Evolutionary conservation across 2,797 vertebrate genomes (phyloP).

Genomic region (Thamnophis elegans): DNA sequence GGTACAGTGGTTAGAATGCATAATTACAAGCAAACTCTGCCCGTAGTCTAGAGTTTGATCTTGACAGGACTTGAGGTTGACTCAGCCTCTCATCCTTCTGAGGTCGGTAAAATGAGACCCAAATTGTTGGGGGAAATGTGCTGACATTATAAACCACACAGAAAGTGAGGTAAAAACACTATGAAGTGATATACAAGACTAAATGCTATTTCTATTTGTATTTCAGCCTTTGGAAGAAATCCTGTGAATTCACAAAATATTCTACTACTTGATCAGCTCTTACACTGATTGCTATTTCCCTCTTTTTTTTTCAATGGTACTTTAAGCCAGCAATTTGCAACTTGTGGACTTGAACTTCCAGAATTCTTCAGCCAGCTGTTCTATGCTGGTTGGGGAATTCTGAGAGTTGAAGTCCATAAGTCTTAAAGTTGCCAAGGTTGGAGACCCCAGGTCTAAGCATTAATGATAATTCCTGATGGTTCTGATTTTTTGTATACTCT

Average conservation of each 20-base stretch:
- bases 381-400: neutral
- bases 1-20: neutral
- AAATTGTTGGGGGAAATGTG: neutral
- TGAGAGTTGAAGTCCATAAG: neutral
- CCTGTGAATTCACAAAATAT: conserved; percentile 42
- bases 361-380: neutral
- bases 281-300: neutral
- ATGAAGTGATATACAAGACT: too few relatives aligned
- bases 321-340: neutral
- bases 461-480: conserved; percentile 24
- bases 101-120: neutral
- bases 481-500: neutral
- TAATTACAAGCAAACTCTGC: neutral
- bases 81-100: neutral
- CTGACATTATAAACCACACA: neutral
- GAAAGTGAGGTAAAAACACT: too few relatives aligned
- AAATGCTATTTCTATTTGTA: conserved; percentile 26
- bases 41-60: neutral
- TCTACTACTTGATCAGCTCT: conserved; percentile 36
- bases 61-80: neutral
- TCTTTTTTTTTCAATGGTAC: conserved; percentile 3
- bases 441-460: neutral
- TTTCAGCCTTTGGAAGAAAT: conserved; percentile 49
- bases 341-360: neutral
- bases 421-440: neutral